A percentile compares a stretch with the other conserved stretches of the same genome.
These are phyloP conservation scores for Plagodis dolabraria DNA, from an alignment of 2,888 invertebrate species.

Conservation along the genomic window DNA sequence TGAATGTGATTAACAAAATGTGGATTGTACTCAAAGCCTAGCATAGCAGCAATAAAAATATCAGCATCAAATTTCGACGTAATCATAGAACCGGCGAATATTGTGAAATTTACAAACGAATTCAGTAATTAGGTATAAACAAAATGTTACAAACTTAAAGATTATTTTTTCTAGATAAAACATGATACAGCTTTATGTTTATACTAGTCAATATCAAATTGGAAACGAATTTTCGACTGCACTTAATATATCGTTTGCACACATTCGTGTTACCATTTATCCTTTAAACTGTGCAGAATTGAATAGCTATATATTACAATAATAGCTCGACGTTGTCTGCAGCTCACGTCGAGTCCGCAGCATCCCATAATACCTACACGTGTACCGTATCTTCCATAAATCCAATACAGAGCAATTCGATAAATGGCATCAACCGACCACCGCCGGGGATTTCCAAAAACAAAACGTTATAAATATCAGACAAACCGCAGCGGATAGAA, in stretches of 20 bases:
- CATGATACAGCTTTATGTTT: too few relatives aligned
- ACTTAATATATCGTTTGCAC: neutral
- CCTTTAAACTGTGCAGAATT: conserved; percentile 1
- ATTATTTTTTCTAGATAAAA: too few relatives aligned
- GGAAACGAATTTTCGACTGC: too few relatives aligned
- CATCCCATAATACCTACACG: conserved; percentile 27
- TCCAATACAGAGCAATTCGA: conserved; percentile 51
- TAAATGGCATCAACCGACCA: conserved; percentile 57
- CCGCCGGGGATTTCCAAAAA: conserved; percentile 58
- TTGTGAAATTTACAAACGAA: too few relatives aligned
- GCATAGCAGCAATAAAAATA: too few relatives aligned
- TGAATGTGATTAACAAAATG: too few relatives aligned
- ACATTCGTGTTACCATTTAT: neutral
- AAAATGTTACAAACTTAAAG: too few relatives aligned
- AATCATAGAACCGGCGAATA: too few relatives aligned
- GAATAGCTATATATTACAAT: conserved; percentile 20
- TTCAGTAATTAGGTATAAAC: too few relatives aligned
- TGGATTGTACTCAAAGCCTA: too few relatives aligned
- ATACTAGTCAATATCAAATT: too few relatives aligned
- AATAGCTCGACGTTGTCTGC: conserved; percentile 28
- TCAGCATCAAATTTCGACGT: too few relatives aligned
- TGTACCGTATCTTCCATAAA: conserved; percentile 41
- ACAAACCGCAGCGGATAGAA: conserved; percentile 74
- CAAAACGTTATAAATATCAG: conserved; percentile 74
- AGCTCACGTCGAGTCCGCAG: conserved; percentile 11